These are phyloP conservation scores for Manis pentadactyla DNA, from an alignment of 2,797 vertebrate species.

Conservation along the genomic window DNA sequence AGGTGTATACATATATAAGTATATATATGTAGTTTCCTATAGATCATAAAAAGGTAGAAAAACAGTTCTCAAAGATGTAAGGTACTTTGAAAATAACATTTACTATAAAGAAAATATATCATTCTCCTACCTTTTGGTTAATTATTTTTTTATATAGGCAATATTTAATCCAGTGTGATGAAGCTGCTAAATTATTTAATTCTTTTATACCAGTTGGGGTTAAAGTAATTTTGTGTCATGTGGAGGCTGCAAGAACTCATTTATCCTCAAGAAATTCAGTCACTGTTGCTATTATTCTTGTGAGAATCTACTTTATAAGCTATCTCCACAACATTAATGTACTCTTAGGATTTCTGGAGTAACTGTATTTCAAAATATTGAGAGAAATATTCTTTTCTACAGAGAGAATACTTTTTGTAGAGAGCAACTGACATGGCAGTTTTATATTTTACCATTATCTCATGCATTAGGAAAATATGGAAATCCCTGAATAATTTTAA, in stretches of 20 bases:
- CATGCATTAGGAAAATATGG: constrained; percentile 73
- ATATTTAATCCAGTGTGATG: not conserved
- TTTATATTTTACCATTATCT: constrained; percentile 73
- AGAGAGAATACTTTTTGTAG: constrained; percentile 29
- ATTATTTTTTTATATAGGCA: not conserved
- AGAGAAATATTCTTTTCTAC: constrained; percentile 33
- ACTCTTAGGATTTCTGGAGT: constrained; percentile 33
- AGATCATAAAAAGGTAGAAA: not conserved
- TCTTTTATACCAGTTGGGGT: not conserved
- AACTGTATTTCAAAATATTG: constrained; percentile 62
- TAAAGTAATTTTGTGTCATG: not conserved
- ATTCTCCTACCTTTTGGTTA: not conserved
- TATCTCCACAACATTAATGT: constrained; percentile 11
- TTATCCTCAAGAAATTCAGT: not conserved
- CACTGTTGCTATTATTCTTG: not conserved
- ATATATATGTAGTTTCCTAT: not conserved
- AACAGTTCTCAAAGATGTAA: not conserved
- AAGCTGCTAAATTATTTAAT: not conserved
- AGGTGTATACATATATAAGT: not conserved
- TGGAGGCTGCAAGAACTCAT: not conserved
- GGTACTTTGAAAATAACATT: not conserved
- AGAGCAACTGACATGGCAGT: constrained; percentile 65
- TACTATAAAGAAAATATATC: not conserved
- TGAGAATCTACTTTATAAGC: constrained; percentile 36
- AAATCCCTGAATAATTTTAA: constrained; percentile 78